A percentile compares a stretch with the other conserved stretches of the same genome.
These are phyloP conservation scores for Oxyura jamaicensis DNA, from an alignment of 2,113 vertebrate species.

Conservation along the genomic window DNA sequence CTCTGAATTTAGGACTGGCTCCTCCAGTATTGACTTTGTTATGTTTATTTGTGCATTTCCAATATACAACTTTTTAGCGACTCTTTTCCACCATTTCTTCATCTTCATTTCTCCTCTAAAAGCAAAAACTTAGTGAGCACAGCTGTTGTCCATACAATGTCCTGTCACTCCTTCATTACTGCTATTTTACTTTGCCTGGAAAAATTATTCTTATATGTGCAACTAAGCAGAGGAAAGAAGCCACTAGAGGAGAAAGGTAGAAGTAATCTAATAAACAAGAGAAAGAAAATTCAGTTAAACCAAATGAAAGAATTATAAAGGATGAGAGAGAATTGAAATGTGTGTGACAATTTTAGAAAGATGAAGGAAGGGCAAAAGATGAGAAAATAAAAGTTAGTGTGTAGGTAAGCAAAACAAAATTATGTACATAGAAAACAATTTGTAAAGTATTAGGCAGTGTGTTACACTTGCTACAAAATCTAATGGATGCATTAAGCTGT, in stretches of 20 bases:
- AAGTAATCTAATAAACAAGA: background rate
- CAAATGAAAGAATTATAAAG: background rate
- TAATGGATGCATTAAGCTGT: background rate
- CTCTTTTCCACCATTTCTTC: background rate
- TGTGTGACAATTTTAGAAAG: background rate
- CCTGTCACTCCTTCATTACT: background rate
- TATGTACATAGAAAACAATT: background rate
- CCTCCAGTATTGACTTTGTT: background rate
- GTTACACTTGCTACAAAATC: background rate
- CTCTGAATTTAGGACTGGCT: background rate
- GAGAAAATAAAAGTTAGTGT: background rate
- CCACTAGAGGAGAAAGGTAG: background rate
- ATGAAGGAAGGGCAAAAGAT: background rate
- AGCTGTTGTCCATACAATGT: background rate
- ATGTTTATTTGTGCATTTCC: background rate
- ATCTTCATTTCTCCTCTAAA: background rate
- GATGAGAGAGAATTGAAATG: background rate
- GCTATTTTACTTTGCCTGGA: background rate
- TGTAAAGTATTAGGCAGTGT: background rate
- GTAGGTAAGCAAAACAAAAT: background rate
- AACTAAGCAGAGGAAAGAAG: background rate
- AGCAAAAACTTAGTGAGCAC: background rate
- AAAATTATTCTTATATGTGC: background rate
- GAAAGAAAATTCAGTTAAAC: background rate
- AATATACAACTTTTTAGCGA: background rate